Evolutionary conservation across 2,888 invertebrate species (phyloP), one percentile per base, ranked within the genome.

Genomic region (Tanypteryx hageni): DNA sequence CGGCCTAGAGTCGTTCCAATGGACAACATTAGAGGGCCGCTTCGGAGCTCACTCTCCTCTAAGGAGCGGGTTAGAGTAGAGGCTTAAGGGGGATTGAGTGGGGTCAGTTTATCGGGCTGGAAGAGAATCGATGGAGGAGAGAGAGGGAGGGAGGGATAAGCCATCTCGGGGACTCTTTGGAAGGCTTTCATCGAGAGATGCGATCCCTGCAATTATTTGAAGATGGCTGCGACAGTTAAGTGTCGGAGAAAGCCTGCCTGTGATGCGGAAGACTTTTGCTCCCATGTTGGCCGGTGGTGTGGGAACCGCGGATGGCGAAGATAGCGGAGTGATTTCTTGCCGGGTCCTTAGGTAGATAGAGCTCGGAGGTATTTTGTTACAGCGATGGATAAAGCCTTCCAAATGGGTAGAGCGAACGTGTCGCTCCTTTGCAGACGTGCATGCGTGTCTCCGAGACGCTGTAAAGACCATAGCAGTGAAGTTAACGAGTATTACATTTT

Each of bases 151-250:
- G 89, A n/a, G 89, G 16, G 64, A 89, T 27, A 27, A 76, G 76
- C 76, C 76, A 27, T 76, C 76, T 61, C 89, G 44, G 31, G 44
- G 27, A 76, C 89, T 44, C 61, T 86, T 31, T 86, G 86, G 86
- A 86, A 31, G 59, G 56, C 89, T 89, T 89, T 89, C 89, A 64
- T 89, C 89, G 64, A 22, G 89, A 64, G 89, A 86, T 86, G 86
- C 86, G 86, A 89, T 89, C 89, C 89, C 89, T 44, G 64, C 89
- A 89, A 89, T 89, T 89, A 68, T 89, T 89, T 89, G 89, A 89
- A 68, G 89, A 89, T 89, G 89, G 31, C 89, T 64, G 64, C 64
- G 68, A 58, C 64, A 68, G 44, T 61, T 61, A 61, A 31, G 61
- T 64, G 44, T 18, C 57, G 44, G 89, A 89, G 89, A 89, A 89